Conservation (phyloP, 30 jellyfish, hydroid and myxozoan species). For the Pseudorhiza aurosa region DNA sequence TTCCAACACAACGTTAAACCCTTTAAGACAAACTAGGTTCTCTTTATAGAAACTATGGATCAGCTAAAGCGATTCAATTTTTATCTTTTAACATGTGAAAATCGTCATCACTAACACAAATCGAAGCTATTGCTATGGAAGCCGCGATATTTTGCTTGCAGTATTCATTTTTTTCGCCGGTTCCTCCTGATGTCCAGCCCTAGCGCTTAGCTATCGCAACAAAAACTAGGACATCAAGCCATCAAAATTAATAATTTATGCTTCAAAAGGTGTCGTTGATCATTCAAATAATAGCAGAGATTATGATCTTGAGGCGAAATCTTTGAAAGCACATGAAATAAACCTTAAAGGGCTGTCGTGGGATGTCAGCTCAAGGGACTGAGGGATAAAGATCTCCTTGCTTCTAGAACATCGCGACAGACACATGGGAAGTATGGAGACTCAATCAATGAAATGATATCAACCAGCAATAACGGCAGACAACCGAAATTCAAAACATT, state of each 20-base stretch:
- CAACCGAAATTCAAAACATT: too few species aligned
- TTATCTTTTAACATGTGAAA: neutral
- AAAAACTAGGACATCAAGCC: neutral
- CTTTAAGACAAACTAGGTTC: neutral
- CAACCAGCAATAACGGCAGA: too few species aligned
- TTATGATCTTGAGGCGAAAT: neutral
- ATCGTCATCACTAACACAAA: neutral
- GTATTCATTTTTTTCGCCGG: too few species aligned
- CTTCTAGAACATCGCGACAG: too few species aligned
- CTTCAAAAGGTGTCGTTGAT: neutral
- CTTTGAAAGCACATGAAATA: neutral
- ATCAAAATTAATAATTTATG: neutral
- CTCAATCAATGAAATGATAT: too few species aligned
- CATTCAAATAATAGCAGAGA: neutral
- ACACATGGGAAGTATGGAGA: too few species aligned
- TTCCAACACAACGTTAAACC: too few species aligned
- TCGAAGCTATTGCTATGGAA: neutral
- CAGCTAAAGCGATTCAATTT: neutral
- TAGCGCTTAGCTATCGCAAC: too few species aligned
- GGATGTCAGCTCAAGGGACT: neutral
- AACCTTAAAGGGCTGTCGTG: neutral
- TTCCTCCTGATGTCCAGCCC: too few species aligned
- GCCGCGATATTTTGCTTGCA: neutral
- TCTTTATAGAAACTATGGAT: neutral
- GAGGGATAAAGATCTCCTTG: neutral